Percentiles rank a stretch among this genome's conserved stretches.
These are phyloP conservation scores for Athalia cordata DNA, from an alignment of 2,888 invertebrate species.

Conservation along the genomic window DNA sequence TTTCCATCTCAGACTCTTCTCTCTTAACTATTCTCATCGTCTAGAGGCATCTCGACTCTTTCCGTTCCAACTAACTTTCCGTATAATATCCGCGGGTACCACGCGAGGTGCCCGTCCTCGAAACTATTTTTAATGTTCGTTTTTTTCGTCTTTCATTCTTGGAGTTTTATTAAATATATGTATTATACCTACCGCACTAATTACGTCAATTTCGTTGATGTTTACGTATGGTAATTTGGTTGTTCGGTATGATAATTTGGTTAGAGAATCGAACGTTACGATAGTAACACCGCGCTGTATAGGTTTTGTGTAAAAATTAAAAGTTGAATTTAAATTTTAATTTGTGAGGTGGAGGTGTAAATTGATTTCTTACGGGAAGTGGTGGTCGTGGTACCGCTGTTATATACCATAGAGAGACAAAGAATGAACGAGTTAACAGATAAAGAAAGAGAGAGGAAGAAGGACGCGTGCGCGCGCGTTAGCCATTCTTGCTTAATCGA, in stretches of 20 bases:
- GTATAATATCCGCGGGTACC: constrained; percentile 17
- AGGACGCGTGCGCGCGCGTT: constrained; percentile 8
- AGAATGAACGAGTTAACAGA: background rate
- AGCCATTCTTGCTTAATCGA: constrained; percentile 16
- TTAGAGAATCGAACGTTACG: background rate
- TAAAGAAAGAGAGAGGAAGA: constrained; percentile 17
- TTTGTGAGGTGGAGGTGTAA: no score
- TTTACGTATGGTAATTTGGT: background rate
- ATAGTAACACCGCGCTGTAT: background rate
- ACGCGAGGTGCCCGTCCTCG: constrained; percentile 57
- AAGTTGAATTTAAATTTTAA: no score
- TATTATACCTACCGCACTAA: background rate
- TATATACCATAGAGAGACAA: background rate
- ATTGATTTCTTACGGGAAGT: no score
- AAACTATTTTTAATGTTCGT: constrained; percentile 42
- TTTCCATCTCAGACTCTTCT: constrained; percentile 13
- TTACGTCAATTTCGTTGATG: background rate
- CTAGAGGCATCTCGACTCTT: constrained; percentile 28
- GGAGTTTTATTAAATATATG: background rate
- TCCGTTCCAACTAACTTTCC: constrained; percentile 41
- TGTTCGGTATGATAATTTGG: background rate
- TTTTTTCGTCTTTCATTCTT: background rate
- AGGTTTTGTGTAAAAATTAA: no score
- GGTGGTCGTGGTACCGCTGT: no score
- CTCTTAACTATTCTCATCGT: constrained; percentile 11